These are phyloP conservation scores for Platalea minor DNA, from an alignment of 2,797 vertebrate genomes.

Conservation along the genomic window DNA sequence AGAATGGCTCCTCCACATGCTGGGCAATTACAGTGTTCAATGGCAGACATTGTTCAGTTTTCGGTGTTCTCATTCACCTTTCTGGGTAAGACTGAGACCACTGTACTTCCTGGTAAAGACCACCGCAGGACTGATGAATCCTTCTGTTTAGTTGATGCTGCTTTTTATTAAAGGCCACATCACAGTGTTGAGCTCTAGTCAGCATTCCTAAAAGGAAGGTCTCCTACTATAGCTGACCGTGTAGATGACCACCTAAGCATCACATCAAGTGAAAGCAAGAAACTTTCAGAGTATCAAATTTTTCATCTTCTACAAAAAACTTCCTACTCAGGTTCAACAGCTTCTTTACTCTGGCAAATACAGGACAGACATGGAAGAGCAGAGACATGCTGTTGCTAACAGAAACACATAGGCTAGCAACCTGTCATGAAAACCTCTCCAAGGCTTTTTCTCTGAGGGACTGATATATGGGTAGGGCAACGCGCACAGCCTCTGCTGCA, in stretches of 20 bases:
- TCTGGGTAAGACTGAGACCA: neutral
- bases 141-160: neutral
- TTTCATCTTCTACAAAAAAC: neutral
- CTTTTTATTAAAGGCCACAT: neutral
- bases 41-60: rapidly evolving
- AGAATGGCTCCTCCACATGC: neutral
- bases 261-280: neutral
- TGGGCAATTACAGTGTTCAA: neutral
- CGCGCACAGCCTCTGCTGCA: neutral
- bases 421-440: neutral
- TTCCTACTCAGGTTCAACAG: neutral
- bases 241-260: neutral
- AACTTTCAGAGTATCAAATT: neutral
- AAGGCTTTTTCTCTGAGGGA: neutral
- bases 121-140: neutral
- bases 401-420: neutral
- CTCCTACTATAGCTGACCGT: neutral
- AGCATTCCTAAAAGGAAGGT: neutral
- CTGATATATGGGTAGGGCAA: neutral
- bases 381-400: neutral
- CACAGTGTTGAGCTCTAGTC: neutral
- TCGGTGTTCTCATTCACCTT: neutral
- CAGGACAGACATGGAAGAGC: neutral
- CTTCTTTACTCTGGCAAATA: neutral
- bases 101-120: neutral